Conservation (phyloP, 2,797 vertebrate genomes). For the Eulemur albifrons region DNA sequence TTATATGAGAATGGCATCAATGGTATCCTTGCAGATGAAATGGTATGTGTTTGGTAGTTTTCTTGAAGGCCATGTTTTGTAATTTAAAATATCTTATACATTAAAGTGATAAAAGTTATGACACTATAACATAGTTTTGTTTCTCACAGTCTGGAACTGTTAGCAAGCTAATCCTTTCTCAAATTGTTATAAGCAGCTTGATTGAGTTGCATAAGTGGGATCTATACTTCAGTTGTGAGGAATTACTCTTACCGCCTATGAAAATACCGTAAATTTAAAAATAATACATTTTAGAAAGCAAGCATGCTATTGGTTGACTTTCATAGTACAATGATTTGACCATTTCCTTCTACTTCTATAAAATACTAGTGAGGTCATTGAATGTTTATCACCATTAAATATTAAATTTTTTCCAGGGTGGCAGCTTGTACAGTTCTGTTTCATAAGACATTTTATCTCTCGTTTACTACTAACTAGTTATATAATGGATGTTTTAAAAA, state of each 20-base stretch:
- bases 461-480: not conserved
- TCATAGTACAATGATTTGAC: not conserved
- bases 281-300: not conserved
- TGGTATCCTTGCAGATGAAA: conserved; percentile 98
- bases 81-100: not conserved
- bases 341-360: not conserved
- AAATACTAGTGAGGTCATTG: not conserved
- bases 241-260: not conserved
- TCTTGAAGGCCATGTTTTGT: not conserved
- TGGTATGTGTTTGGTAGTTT: conserved; percentile 87
- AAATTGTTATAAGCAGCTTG: not conserved
- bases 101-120: conserved; percentile 38
- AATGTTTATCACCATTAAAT: not conserved
- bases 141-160: not conserved
- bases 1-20: conserved; percentile 99
- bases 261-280: not conserved
- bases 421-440: not conserved
- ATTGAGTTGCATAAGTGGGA: not conserved
- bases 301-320: not conserved
- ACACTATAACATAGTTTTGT: not conserved
- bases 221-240: not conserved
- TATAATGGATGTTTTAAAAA: not conserved
- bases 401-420: not conserved
- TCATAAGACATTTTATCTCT: not conserved
- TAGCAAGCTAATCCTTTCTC: not conserved